phyloP scores from a whole-genome alignment of 2,113 vertebrate species.

The Alosa alosa region DNA sequence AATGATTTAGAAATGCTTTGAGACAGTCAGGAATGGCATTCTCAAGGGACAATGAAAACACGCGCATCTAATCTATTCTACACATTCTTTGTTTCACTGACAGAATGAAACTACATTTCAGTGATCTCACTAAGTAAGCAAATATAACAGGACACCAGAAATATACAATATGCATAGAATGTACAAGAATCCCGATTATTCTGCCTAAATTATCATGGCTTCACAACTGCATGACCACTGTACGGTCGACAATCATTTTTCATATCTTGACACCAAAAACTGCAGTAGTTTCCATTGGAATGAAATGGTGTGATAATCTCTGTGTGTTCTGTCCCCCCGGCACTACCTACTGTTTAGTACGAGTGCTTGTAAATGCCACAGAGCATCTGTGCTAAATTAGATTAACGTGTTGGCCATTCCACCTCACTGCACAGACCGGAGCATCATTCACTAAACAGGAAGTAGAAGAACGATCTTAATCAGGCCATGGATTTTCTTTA shows the following conservation, averaged over 20 bases:
- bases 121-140: not conserved
- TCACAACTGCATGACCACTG: not conserved
- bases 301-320: not conserved
- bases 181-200: not conserved
- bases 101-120: not conserved
- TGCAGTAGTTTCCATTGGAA: not conserved
- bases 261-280: not conserved
- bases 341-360: not conserved
- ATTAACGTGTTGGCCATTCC: conserved; percentile 34
- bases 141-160: not conserved
- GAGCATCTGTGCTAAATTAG: conserved; percentile 21
- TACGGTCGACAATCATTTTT: not conserved
- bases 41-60: not conserved
- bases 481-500: conserved; percentile 35
- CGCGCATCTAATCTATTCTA: not conserved
- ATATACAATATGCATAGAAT: not conserved
- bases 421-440: not conserved
- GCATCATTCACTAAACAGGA: conserved; percentile 36
- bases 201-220: not conserved
- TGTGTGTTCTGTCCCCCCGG: not conserved
- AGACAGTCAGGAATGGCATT: not conserved
- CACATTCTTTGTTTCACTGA: not conserved
- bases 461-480: conserved; percentile 36
- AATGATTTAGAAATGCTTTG: not conserved
- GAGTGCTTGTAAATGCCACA: conserved; percentile 26